Evolutionary conservation across 2,797 vertebrate species (phyloP).

Genomic region (Zenarchopterus dispar): DNA sequence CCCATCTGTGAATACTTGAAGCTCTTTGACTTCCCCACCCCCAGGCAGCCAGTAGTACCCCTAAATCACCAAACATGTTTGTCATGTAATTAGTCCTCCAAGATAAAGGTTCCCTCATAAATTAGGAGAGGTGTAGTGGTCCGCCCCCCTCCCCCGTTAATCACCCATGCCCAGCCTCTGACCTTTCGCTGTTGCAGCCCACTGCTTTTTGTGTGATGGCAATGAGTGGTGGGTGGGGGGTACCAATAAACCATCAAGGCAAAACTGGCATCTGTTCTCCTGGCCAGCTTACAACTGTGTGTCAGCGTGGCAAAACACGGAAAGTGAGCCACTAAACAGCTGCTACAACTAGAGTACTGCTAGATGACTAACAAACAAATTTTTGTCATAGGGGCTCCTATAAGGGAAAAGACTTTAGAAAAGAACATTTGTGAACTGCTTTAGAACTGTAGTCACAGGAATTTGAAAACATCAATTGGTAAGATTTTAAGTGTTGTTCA

Average conservation of each 20-base stretch:
- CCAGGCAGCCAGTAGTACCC: conserved; percentile 46
- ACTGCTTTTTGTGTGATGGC: conserved; percentile 45
- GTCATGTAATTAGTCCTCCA: conserved; percentile 76
- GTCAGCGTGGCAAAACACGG: conserved; percentile 27
- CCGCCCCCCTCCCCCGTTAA: conserved; percentile 58
- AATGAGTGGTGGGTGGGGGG: conserved; percentile 30
- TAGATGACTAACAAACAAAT: not conserved
- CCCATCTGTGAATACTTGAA: conserved; percentile 61
- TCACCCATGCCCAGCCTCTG: conserved; percentile 65
- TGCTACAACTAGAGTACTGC: not conserved
- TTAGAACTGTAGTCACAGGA: not conserved
- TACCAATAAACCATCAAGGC: conserved; percentile 62
- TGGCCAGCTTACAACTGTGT: conserved; percentile 34
- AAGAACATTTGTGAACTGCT: not conserved
- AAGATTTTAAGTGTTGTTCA: not conserved
- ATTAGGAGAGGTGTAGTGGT: conserved; percentile 63
- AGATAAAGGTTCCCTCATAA: conserved; percentile 71
- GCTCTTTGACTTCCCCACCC: conserved; percentile 39
- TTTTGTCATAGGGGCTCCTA: not conserved
- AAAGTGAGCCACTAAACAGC: conserved; percentile 36
- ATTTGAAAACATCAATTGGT: not conserved
- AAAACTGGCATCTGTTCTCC: conserved; percentile 42
- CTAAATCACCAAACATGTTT: conserved; percentile 70
- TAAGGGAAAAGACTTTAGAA: not conserved
- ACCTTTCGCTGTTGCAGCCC: conserved; percentile 55